These are phyloP conservation scores for Pteronura brasiliensis DNA, from an alignment of 2,113 vertebrate genomes.

Conservation along the genomic window DNA sequence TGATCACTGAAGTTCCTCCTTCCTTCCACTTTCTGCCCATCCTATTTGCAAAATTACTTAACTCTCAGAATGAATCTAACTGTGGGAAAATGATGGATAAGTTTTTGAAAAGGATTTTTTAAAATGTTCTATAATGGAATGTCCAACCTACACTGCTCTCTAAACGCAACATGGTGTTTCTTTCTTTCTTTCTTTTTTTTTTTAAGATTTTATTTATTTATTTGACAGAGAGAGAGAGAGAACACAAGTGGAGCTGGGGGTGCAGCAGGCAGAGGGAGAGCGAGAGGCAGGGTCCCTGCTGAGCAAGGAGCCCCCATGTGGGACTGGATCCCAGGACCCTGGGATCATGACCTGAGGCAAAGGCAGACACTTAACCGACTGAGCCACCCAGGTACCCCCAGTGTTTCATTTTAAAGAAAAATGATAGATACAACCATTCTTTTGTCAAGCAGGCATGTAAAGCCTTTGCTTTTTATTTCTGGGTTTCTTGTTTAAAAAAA, in stretches of 20 bases:
- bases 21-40: background rate
- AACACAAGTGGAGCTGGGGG: no score
- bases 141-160: background rate
- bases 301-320: no score
- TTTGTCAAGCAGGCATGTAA: background rate
- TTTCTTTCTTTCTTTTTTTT: background rate
- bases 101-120: background rate
- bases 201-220: no score
- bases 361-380: no score
- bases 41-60: background rate
- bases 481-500: background rate
- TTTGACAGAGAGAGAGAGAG: no score
- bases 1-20: background rate
- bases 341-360: no score
- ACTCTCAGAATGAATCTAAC: background rate
- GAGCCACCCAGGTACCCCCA: background rate
- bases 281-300: no score
- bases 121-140: background rate
- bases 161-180: background rate
- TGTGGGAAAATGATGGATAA: background rate
- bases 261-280: no score
- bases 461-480: constrained; percentile 1
- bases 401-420: constrained; percentile 15
- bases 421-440: background rate
- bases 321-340: no score